Evolutionary conservation across 2,113 vertebrate genomes (phyloP).

Genomic region (Platichthys stellatus): DNA sequence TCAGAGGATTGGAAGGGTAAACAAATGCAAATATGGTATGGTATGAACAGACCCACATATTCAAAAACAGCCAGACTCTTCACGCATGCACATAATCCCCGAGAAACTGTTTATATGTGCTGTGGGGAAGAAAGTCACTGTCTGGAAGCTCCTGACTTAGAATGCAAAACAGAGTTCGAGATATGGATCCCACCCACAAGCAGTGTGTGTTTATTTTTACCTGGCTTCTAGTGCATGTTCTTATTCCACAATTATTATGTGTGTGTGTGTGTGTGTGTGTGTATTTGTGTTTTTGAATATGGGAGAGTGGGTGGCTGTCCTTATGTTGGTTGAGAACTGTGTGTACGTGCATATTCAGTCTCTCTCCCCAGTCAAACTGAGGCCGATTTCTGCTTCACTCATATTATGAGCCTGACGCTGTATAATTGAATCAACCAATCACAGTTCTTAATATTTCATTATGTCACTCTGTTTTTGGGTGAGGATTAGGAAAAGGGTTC

Average conservation of each 20-base stretch:
- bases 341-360: background rate
- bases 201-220: conserved; percentile 42
- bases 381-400: background rate
- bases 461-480: background rate
- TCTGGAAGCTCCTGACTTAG: conserved; percentile 30
- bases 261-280: background rate
- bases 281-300: background rate
- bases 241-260: conserved; percentile 1
- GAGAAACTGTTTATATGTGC: conserved; percentile 18
- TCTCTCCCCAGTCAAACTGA: background rate
- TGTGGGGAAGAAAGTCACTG: conserved; percentile 5
- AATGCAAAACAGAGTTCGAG: conserved; percentile 34
- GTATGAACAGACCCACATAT: conserved; percentile 29
- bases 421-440: conserved; percentile 30
- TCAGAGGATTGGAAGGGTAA: conserved; percentile 18
- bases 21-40: conserved; percentile 49
- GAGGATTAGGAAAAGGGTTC: background rate
- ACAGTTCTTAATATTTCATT: background rate
- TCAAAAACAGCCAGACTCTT: conserved; percentile 11
- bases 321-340: background rate
- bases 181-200: conserved; percentile 40
- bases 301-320: conserved; percentile 2
- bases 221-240: conserved; percentile 6
- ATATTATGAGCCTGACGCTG: background rate
- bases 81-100: conserved; percentile 30